Evolutionary conservation across 1,140 invertebrate species (phyloP).

Genomic region (Polypedilum pembai): DNA sequence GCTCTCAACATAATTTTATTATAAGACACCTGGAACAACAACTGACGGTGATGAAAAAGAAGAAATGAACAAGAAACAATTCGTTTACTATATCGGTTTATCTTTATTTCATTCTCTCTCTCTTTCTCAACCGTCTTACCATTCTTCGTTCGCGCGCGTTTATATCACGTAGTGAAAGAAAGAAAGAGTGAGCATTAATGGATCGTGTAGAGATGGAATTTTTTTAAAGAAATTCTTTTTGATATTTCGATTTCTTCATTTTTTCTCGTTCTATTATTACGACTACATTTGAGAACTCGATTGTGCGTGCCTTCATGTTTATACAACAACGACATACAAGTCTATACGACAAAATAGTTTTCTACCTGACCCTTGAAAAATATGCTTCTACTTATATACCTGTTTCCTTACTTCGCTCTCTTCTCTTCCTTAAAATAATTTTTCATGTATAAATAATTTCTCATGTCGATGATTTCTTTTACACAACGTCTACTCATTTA

Average conservation of each 20-base stretch:
- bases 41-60: no score
- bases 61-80: no score
- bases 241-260: no score
- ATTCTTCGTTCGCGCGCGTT: no score
- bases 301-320: background rate
- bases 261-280: no score
- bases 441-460: constrained; percentile 9
- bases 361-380: background rate
- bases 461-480: constrained; percentile 7
- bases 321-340: background rate
- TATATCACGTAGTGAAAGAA: no score
- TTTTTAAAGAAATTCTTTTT: background rate
- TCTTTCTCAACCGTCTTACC: no score
- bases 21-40: no score
- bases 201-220: constrained; percentile 1
- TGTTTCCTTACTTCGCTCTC: background rate
- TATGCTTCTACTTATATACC: background rate
- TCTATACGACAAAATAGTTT: background rate
- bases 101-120: no score
- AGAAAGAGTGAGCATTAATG: background rate
- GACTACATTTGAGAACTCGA: background rate
- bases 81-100: no score
- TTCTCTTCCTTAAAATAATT: constrained; percentile 1
- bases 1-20: no score
- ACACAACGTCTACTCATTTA: background rate